These are phyloP conservation scores for Brachyhypopomus gauderio DNA, from an alignment of 2,113 vertebrate genomes.

Conservation along the genomic window DNA sequence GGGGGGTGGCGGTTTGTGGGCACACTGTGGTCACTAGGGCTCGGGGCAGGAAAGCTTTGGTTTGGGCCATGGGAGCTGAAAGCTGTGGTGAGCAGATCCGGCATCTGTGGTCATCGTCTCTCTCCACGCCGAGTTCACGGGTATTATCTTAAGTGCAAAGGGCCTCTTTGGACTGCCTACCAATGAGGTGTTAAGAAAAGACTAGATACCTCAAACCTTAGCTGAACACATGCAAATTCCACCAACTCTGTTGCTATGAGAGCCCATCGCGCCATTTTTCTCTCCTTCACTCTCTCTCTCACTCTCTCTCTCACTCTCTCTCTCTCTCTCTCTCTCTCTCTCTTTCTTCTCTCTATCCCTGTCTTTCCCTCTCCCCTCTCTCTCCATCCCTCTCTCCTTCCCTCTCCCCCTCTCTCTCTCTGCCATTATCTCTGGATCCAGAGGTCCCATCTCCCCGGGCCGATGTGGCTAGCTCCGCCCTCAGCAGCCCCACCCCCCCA, in stretches of 20 bases:
- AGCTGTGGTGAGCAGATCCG: background rate
- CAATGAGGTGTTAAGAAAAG: constrained; percentile 23
- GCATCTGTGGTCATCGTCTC: background rate
- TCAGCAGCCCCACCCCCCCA: constrained; percentile 20
- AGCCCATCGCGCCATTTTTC: background rate
- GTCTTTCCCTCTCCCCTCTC: no score
- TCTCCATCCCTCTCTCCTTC: background rate
- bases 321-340: background rate
- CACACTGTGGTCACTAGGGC: no score
- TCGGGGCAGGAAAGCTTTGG: background rate
- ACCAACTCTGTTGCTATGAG: background rate
- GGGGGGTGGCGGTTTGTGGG: background rate
- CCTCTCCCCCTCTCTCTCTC: background rate
- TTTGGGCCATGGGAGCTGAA: constrained; percentile 1
- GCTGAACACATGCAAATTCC: background rate
- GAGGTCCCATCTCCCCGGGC: background rate
- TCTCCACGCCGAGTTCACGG: background rate
- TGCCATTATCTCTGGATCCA: constrained; percentile 17
- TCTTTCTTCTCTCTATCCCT: background rate
- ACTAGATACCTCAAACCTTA: background rate
- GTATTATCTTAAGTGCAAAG: background rate
- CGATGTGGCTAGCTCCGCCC: constrained; percentile 17
- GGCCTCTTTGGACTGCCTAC: background rate
- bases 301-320: background rate
- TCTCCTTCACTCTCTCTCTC: background rate